Evolutionary conservation across 2,797 vertebrate species (phyloP), one percentile per base, ranked within the genome.

Genomic region (Bradypodion ventrale): DNA sequence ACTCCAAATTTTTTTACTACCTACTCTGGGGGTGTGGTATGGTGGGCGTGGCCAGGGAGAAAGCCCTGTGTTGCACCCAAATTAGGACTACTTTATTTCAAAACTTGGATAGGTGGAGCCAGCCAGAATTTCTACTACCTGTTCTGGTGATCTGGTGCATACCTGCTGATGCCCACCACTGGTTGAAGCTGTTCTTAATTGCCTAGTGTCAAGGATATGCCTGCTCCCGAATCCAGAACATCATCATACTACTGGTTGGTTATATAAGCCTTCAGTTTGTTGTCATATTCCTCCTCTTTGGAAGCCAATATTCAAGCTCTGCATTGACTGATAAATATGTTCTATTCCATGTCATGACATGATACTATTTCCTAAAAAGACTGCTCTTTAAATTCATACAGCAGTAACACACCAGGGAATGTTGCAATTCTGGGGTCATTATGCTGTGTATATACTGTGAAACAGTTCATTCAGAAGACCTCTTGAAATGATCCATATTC

Each of bases 401-500:
- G 56, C 23, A 74, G 60, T 25, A 62, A 56, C 37, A 68, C 21
- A 56, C 4, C 3, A 0, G 7, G 49, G 16, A 5, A 66, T 56
- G 44, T 52, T 49, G 27, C 7, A 78, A 29, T 78, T n/a, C 35
- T 78, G 40, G 10, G 16, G 60, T 46, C 62, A 5, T 83, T 77
- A 77, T 56, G 21, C 32, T 77, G 75, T 70, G 65, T 10, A 3
- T 7, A 46, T 83, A 76, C 56, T 56, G 52, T 70, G 78, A 87
- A 89, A 91, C 78, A 73, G 42, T 21, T 65, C 69, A 35, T 70
- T 72, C 63, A 69, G 83, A 75, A 84, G 49, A 72, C 68, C 80
- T 76, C 81, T 46, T 52, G 35, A 78, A 68, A 78, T 88, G 73
- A 1, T 73, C 49, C 42, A 72, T 5, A 42, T 70, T 60, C 40